phyloP scores from a whole-genome alignment of 2,113 vertebrate species.

The Aplodontia rufa region DNA sequence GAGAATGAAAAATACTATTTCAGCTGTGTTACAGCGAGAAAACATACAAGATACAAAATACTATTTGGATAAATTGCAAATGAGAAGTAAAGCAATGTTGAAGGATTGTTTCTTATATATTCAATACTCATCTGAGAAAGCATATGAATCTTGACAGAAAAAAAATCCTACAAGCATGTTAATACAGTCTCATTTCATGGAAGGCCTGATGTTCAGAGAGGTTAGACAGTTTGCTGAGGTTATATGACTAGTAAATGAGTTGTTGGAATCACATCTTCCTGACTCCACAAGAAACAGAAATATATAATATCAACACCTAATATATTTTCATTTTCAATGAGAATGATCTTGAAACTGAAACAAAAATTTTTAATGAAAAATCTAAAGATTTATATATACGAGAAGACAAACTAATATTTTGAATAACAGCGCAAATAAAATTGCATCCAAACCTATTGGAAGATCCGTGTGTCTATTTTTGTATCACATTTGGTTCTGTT shows the following conservation, averaged over 20 bases:
- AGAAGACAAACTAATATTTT: neutral
- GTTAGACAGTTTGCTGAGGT: neutral
- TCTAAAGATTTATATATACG: neutral
- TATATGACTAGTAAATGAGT: neutral
- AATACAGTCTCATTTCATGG: neutral
- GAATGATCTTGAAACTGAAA: neutral
- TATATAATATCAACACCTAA: neutral
- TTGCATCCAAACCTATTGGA: neutral
- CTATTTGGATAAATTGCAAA: neutral
- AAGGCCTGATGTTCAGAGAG: neutral
- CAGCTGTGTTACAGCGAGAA: neutral
- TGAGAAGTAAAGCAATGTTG: neutral
- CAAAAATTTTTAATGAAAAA: neutral
- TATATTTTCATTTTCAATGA: neutral
- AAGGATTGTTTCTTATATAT: neutral
- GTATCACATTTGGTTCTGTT: neutral
- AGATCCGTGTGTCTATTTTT: neutral
- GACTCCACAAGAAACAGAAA: neutral
- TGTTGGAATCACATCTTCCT: neutral
- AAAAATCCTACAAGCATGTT: neutral
- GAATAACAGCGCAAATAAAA: neutral
- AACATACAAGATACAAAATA: neutral
- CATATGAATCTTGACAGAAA: neutral
- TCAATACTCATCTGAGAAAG: neutral
- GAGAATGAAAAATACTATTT: constrained; percentile 4